phyloP scores from a whole-genome alignment of 2,113 vertebrate genomes.

The Ptilonorhynchus violaceus region DNA sequence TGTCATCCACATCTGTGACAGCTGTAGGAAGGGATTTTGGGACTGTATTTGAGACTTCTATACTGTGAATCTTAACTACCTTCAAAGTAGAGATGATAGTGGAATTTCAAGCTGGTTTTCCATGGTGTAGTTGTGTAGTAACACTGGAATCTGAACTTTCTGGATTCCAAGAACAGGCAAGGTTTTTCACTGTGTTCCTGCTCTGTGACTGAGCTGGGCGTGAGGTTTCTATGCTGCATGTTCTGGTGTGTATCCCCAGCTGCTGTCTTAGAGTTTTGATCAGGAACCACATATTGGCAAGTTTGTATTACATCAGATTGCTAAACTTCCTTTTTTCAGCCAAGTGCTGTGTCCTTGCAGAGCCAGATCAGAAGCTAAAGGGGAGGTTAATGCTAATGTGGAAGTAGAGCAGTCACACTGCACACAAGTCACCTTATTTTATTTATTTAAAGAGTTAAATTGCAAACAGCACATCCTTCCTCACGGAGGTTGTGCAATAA shows the following conservation, averaged over 20 bases:
- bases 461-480: neutral
- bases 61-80: neutral
- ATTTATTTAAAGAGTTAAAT: neutral
- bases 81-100: neutral
- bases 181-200: neutral
- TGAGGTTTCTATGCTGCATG: neutral
- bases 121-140: neutral
- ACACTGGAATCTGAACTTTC: neutral
- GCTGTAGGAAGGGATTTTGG: neutral
- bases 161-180: neutral
- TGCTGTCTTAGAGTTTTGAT: neutral
- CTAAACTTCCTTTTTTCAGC: neutral
- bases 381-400: neutral
- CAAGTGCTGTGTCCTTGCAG: neutral
- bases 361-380: neutral
- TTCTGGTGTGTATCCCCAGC: neutral
- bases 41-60: neutral
- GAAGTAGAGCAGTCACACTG: neutral
- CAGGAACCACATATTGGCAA: neutral
- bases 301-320: neutral
- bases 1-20: neutral
- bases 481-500: neutral
- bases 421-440: neutral
- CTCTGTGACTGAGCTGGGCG: neutral
- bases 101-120: neutral